Evolutionary conservation across 2,797 vertebrate genomes (phyloP).

Genomic region (Halcyon leucocephala): DNA sequence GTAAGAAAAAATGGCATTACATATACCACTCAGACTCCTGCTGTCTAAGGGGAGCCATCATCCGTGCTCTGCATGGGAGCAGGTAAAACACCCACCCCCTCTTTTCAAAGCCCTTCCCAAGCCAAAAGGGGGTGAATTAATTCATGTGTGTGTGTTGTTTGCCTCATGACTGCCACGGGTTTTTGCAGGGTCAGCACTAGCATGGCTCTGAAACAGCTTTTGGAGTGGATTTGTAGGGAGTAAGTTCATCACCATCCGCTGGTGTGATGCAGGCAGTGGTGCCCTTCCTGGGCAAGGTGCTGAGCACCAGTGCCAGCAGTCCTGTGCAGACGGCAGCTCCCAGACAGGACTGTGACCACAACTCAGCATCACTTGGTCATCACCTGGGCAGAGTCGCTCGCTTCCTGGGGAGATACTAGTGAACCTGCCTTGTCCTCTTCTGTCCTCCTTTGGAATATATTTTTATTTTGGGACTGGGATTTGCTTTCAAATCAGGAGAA

Average conservation of each 20-base stretch:
- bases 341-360: not conserved
- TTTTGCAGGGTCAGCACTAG: not conserved
- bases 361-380: not conserved
- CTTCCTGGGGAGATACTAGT: not conserved
- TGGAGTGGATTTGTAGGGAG: not conserved
- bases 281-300: not conserved
- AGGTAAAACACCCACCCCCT: not conserved
- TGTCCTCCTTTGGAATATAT: not conserved
- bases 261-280: not conserved
- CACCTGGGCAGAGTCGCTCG: not conserved
- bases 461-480: not conserved
- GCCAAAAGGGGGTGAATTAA: not conserved
- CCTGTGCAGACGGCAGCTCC: not conserved
- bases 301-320: not conserved
- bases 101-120: not conserved
- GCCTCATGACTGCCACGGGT: not conserved
- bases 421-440: not conserved
- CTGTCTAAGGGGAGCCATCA: not conserved
- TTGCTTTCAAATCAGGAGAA: not conserved
- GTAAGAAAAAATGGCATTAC: not conserved
- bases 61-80: not conserved
- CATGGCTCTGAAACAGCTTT: not conserved
- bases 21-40: not conserved
- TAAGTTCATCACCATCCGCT: not conserved
- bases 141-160: rapidly evolving